phyloP scores from a whole-genome alignment of 2,888 invertebrate genomes.

The Chalcis sispes region DNA sequence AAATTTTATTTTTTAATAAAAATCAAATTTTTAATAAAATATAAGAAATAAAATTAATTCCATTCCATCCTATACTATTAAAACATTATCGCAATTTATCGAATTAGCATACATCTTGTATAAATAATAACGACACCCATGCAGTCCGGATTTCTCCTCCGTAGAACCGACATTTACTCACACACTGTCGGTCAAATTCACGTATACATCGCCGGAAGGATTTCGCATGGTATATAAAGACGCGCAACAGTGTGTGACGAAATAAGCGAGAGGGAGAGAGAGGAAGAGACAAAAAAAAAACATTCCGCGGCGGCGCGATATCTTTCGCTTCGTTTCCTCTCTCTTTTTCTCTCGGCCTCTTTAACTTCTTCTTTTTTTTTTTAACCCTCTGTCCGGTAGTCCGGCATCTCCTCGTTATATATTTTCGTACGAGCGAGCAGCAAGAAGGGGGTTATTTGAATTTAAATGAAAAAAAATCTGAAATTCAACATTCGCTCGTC shows the following conservation, averaged over 20 bases:
- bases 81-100: too few species aligned
- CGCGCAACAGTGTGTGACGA: slow-evolving; percentile 54
- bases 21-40: too few species aligned
- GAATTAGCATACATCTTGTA: too few species aligned
- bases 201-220: slow-evolving; percentile 32
- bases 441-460: slow-evolving; percentile 41
- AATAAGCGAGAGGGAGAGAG: not conserved
- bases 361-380: slow-evolving; percentile 12
- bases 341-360: not conserved
- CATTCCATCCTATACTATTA: too few species aligned
- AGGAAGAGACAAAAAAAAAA: slow-evolving; percentile 10
- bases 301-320: slow-evolving; percentile 42
- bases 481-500: slow-evolving; percentile 41
- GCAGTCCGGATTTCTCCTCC: not conserved
- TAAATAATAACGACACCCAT: not conserved
- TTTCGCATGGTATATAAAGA: slow-evolving; percentile 28
- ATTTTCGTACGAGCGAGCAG: not conserved
- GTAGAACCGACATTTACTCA: not conserved
- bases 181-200: too few species aligned
- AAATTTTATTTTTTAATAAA: too few species aligned
- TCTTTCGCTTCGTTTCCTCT: slow-evolving; percentile 46
- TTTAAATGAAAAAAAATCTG: slow-evolving; percentile 54
- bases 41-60: too few species aligned
- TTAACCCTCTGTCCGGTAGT: not conserved
- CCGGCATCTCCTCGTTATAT: not conserved